Conservation (phyloP, 2,797 vertebrate genomes). For the Cottoperca gobio region DNA sequence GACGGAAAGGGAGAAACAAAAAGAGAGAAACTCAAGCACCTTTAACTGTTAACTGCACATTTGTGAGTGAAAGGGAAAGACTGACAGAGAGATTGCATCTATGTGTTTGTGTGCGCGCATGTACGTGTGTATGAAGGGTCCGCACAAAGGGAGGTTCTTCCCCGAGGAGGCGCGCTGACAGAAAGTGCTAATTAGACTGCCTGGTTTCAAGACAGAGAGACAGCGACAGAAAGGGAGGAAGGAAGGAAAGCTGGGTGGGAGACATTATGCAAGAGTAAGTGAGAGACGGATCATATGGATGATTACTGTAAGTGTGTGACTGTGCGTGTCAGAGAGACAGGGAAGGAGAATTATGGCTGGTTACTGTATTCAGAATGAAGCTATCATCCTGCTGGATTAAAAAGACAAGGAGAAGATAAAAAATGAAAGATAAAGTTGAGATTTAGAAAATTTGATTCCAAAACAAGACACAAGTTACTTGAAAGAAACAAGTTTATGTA, state of each 20-base stretch:
- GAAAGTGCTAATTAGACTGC: conserved; percentile 69
- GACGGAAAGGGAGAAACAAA: neutral
- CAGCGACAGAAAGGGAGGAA: conserved; percentile 6
- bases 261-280: conserved; percentile 15
- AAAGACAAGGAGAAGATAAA: neutral
- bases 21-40: neutral
- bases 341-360: neutral
- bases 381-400: conserved; percentile 23
- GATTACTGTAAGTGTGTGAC: conserved; percentile 2
- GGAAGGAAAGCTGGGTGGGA: conserved; percentile 8
- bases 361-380: conserved; percentile 30
- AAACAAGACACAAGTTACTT: neutral
- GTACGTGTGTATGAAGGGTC: neutral
- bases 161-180: conserved; percentile 52
- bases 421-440: neutral
- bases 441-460: neutral
- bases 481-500: neutral
- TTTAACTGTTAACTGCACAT: conserved; percentile 19
- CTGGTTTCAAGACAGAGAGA: conserved; percentile 48
- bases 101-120: neutral
- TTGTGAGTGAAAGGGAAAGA: neutral
- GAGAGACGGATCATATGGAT: conserved; percentile 28
- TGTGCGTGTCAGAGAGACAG: conserved; percentile 11
- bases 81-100: conserved; percentile 12
- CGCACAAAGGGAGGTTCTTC: conserved; percentile 34